These are phyloP conservation scores for Zaprionus inermis DNA, from an alignment of 1,140 invertebrate species.

Conservation along the genomic window DNA sequence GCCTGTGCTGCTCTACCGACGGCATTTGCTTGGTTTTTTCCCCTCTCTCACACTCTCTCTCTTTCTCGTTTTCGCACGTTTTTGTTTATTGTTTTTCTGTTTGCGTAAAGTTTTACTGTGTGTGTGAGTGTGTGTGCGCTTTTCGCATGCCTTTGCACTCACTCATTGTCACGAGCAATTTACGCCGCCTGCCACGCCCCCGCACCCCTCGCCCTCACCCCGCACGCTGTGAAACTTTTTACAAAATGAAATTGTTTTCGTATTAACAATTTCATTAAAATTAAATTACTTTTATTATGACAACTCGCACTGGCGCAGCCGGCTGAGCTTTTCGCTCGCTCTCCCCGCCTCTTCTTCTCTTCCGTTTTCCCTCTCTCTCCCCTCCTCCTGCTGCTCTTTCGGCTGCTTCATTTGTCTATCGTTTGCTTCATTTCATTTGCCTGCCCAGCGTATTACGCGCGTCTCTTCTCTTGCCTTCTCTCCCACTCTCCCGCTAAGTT, in stretches of 20 bases:
- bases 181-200: constrained; percentile 40
- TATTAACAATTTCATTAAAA: constrained; percentile 83
- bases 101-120: constrained; percentile 30
- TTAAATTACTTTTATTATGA: constrained; percentile 82
- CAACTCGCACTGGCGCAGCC: constrained; percentile 39
- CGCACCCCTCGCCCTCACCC: neutral
- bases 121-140: constrained; percentile 36
- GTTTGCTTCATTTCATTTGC: constrained; percentile 53
- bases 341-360: neutral
- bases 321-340: constrained; percentile 30
- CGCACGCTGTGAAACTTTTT: constrained; percentile 66
- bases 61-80: constrained; percentile 51
- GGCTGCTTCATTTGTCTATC: constrained; percentile 36
- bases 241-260: constrained; percentile 83
- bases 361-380: neutral
- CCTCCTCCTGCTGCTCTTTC: constrained; percentile 13
- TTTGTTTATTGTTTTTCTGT: constrained; percentile 52
- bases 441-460: constrained; percentile 7
- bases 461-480: neutral
- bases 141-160: constrained; percentile 59
- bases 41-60: constrained; percentile 18
- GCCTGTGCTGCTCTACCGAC: constrained; percentile 17
- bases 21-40: constrained; percentile 18
- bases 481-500: neutral
- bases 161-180: constrained; percentile 81